phyloP scores from a whole-genome alignment of 1,140 invertebrate species.

The Drosophila nigrodunni region DNA sequence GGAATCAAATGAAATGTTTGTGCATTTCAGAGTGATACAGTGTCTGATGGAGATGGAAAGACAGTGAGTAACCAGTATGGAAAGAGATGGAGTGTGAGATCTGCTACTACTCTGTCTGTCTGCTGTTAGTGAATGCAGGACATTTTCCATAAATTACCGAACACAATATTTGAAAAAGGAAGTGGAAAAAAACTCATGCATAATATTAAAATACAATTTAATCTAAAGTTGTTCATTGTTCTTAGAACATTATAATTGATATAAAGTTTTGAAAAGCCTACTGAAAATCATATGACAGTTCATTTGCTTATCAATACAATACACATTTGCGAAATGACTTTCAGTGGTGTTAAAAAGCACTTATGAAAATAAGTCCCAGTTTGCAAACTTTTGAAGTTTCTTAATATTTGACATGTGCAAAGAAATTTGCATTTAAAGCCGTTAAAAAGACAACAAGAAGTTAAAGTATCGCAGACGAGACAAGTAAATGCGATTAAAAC shows the following conservation, averaged over 20 bases:
- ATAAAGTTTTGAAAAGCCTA: too few relatives aligned
- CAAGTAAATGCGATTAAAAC: slow-evolving; percentile 68
- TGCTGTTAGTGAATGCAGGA: background rate
- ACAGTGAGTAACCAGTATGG: background rate
- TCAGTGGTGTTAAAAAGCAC: background rate
- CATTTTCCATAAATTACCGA: too few relatives aligned
- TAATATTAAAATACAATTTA: too few relatives aligned
- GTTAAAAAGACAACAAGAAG: slow-evolving; percentile 12
- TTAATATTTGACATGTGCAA: slow-evolving; percentile 26
- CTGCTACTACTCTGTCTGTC: background rate
- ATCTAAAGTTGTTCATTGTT: too few relatives aligned
- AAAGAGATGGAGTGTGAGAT: background rate
- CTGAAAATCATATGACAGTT: too few relatives aligned
- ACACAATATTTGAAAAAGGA: too few relatives aligned
- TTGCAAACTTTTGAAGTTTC: slow-evolving; percentile 1
- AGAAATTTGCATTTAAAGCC: slow-evolving; percentile 46
- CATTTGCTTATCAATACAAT: background rate
- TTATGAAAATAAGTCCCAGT: background rate
- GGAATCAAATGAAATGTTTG: slow-evolving; percentile 56
- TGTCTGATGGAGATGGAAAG: background rate
- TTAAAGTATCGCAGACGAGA: slow-evolving; percentile 14
- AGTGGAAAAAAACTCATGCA: too few relatives aligned
- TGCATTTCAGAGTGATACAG: slow-evolving; percentile 35
- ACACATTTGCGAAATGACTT: background rate
- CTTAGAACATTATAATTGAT: too few relatives aligned